Percentiles rank a stretch among this genome's conserved stretches.
phyloP scores from a whole-genome alignment of 2,888 invertebrate species.

The Amaurobius ferox region DNA sequence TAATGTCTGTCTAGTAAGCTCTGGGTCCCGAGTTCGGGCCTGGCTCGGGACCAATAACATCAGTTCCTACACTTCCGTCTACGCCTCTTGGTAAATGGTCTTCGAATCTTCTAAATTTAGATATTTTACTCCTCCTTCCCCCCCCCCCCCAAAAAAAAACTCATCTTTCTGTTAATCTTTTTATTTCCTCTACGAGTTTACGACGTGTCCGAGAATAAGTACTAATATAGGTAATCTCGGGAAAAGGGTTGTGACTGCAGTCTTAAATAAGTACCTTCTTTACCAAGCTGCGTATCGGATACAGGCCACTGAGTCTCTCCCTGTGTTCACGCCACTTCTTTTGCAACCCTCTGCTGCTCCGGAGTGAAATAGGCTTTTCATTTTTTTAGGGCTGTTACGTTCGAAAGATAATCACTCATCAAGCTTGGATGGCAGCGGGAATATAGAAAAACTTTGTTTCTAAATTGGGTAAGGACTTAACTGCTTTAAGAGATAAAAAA shows the following conservation, averaged over 20 bases:
- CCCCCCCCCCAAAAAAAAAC: too few relatives aligned
- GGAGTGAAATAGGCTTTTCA: background rate
- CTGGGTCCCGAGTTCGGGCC: too few relatives aligned
- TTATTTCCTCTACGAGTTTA: background rate
- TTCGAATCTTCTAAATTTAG: too few relatives aligned
- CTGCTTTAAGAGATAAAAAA: background rate
- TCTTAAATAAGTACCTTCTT: background rate
- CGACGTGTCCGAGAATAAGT: background rate
- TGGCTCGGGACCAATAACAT: too few relatives aligned
- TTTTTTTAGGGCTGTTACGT: too few relatives aligned
- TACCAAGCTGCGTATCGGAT: background rate
- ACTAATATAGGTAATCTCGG: background rate
- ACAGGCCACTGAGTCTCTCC: background rate
- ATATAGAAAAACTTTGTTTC: background rate
- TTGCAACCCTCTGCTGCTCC: too few relatives aligned
- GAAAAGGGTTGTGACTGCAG: background rate
- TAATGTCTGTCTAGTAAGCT: too few relatives aligned
- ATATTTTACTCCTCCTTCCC: too few relatives aligned
- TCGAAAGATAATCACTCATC: background rate
- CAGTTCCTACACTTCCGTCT: too few relatives aligned
- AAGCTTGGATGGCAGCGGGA: background rate
- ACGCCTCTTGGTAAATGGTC: too few relatives aligned
- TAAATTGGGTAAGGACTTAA: background rate
- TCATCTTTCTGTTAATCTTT: too few relatives aligned
- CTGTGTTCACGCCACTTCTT: background rate